Base-by-base conservation (phyloP, 2,888 invertebrate species). In the Dasypolia templi region DNA sequence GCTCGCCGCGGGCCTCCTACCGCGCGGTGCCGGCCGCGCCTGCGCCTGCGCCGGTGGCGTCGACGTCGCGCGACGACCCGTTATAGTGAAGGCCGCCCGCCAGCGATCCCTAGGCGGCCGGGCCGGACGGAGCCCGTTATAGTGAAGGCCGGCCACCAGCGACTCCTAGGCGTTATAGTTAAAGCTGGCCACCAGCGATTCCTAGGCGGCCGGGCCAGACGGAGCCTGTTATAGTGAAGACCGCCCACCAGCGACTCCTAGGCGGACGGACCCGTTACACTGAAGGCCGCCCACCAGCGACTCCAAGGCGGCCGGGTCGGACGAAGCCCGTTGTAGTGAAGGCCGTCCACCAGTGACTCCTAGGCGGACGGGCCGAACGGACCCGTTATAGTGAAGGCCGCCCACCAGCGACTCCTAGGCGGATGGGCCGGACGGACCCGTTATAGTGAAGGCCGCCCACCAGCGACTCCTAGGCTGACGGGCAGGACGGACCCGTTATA, bases 361-460 rank as follows among this genome's bases (percentile, higher is more conserved):
- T 87, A 81, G 79, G 77, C 83, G 83, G 81, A 82, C 59, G 78
- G 32, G 14, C 17, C 32, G 55, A n/a, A 39, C 55, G 69, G 70
- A n/a, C n/a, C n/a, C n/a, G n/a, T n/a, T n/a, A n/a, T n/a, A 95
- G 95, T 94, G 94, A 91, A 90, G 86, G 89, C 88, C 88, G 72
- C 46, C 72, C 81, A 84, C 88, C 88, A 89, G 91, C 83, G 90
- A 91, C 88, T 90, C 89, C 87, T 87, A 81, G 79, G 77, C 83
- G 83, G 81, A 82, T 58, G 78, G 32, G 14, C 17, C 32, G 55
- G 29, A 39, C 55, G 69, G 70, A n/a, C n/a, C n/a, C n/a, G n/a
- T n/a, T n/a, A n/a, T n/a, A 95, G 95, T 94, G 94, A 91, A 90
- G 86, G 89, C 88, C 88, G 72, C 46, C 72, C 81, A 84, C 88